Base-by-base conservation (phyloP, 2,113 vertebrate genomes). In the Micromys minutus region DNA sequence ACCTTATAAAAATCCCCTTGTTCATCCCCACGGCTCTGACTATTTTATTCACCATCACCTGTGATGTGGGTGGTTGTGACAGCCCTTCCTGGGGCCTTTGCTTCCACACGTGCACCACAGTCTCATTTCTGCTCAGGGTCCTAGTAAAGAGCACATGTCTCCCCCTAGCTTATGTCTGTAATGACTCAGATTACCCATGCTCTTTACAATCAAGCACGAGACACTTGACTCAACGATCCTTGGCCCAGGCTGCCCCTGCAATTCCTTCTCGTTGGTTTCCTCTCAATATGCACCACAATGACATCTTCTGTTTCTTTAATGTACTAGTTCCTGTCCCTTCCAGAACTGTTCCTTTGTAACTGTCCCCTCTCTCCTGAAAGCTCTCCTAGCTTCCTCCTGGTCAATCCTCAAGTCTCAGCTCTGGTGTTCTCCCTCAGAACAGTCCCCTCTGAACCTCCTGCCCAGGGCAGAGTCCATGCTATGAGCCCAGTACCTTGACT, bases 161-260 rank as follows among this genome's bases (percentile, higher is more conserved):
- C 34, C 52, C 52, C 39, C 4, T 16, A 16, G 11, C 29, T 55
- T 47, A 71, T 26, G 47, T 31, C 85, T 67, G 34, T 31, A 47
- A 1, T 26, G 29, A 81, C 17, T 24, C 29, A 75, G 24, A 55
- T 59, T 55, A 77, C 42, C 17, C 5, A 1, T 15, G 34, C 71
- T 71, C 81, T 76, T 61, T 55, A 77, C 71, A 88, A 67, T 45
- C 3, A 39, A 36, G 21, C 50, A 39, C 11, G 34, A 12, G 29
- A 47, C 10, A 2, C 87, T 50, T 39, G 45, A 24, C 69, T 89
- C 84, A 17, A 1, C 4, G 50, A n/a, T 63, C 34, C 34, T 85
- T 34, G 15, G n/a, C 29, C 5, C 8, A 11, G 0, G 8, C 67
- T 21, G 3, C 19, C 7, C 69, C 77, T 6, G 34, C 1, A 0